Conservation (phyloP, 2,888 invertebrate species). For the Melanchra persicariae region DNA sequence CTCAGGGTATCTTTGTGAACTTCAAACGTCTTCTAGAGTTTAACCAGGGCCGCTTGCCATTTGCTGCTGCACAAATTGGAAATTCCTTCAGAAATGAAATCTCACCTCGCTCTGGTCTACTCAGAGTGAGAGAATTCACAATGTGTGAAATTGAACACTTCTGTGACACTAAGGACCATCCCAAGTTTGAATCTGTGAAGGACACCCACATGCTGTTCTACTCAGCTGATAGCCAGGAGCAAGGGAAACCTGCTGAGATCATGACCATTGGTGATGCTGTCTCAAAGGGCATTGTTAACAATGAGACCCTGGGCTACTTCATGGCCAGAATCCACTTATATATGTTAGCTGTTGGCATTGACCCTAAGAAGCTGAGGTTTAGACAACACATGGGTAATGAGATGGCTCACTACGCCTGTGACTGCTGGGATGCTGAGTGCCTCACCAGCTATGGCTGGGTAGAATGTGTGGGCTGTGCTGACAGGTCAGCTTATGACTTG, state of each 20-base stretch:
- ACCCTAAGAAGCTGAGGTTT: slow-evolving; percentile 96
- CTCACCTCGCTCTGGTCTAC: slow-evolving; percentile 98
- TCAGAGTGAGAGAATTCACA: slow-evolving; percentile 99
- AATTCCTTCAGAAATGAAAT: slow-evolving; percentile 99
- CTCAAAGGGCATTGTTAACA: slow-evolving; percentile 95
- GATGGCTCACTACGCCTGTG: slow-evolving; percentile 99
- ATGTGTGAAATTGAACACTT: slow-evolving; percentile 99
- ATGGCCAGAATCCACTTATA: slow-evolving; percentile 98
- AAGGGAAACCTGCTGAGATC: slow-evolving; percentile 96
- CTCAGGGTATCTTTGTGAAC: slow-evolving; percentile 99
- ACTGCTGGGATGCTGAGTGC: slow-evolving; percentile 99
- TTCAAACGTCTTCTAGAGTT: slow-evolving; percentile 99
- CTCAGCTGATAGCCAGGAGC: slow-evolving; percentile 99
- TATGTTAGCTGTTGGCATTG: slow-evolving; percentile 96
- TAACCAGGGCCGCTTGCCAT: slow-evolving; percentile 98
- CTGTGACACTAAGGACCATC: slow-evolving; percentile 98
- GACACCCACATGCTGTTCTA: slow-evolving; percentile 95
- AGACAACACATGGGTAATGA: slow-evolving; percentile 99
- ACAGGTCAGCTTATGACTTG: slow-evolving; percentile 99
- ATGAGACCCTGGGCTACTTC: slow-evolving; percentile 99
- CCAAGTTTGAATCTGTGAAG: slow-evolving; percentile 95
- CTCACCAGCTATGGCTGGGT: slow-evolving; percentile 99
- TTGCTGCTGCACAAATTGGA: slow-evolving; percentile 99
- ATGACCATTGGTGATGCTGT: slow-evolving; percentile 97
- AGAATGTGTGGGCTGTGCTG: slow-evolving; percentile 99